Evolutionary conservation across 1,140 invertebrate genomes (phyloP).

Genomic region (Charaxes varanes): DNA sequence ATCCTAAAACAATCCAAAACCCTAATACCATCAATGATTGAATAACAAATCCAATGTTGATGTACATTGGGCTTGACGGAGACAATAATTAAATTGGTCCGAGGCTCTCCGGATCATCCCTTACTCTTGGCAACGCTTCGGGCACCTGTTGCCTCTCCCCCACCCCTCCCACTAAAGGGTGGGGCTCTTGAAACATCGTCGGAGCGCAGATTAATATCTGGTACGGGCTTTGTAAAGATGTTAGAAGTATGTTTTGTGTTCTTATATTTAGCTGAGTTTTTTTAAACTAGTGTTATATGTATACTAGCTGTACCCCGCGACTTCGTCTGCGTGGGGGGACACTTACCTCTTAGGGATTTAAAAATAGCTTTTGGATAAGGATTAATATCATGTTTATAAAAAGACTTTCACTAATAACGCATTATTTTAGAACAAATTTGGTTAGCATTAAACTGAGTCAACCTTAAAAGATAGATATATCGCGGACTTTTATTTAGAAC

Average conservation of each 20-base stretch:
- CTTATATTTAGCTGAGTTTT: neutral
- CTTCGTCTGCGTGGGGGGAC: too few relatives aligned
- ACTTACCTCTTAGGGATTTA: too few relatives aligned
- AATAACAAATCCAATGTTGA: constrained; percentile 15
- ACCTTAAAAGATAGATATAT: too few relatives aligned
- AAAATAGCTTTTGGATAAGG: too few relatives aligned
- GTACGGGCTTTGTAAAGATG: constrained; percentile 10
- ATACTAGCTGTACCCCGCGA: too few relatives aligned
- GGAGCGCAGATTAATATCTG: constrained; percentile 17
- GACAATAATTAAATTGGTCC: constrained; percentile 20
- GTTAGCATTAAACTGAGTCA: too few relatives aligned
- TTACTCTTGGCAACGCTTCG: constrained; percentile 12
- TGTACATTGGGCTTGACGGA: constrained; percentile 2
- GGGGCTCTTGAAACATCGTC: constrained; percentile 4
- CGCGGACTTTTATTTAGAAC: too few relatives aligned
- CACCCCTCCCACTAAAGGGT: neutral
- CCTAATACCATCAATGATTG: constrained; percentile 1
- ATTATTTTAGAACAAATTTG: too few relatives aligned
- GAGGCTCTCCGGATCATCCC: constrained; percentile 17
- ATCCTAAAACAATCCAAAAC: too few relatives aligned
- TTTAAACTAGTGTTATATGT: too few relatives aligned
- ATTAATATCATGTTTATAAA: too few relatives aligned
- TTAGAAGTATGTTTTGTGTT: constrained; percentile 1
- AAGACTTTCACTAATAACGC: too few relatives aligned
- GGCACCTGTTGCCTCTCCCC: constrained; percentile 18